Evolutionary conservation across 2,888 invertebrate species (phyloP), one percentile per base, ranked within the genome.

Genomic region (Aspidiotus destructor): DNA sequence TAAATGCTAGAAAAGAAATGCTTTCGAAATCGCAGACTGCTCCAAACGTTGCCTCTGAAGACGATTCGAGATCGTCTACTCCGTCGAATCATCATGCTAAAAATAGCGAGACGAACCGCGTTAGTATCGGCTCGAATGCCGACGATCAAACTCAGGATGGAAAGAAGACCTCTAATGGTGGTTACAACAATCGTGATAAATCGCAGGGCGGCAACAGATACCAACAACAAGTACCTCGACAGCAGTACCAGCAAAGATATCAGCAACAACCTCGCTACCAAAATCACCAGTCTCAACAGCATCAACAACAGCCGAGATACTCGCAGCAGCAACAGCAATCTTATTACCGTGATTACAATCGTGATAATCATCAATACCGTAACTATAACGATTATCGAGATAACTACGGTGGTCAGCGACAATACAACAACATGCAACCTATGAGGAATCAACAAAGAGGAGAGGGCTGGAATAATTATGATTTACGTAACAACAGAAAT

Each of bases 61-160:
- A 67, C 41, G 67, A 41, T n/a, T 67, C 67, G n/a, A 83, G 91
- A 68, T 88, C 90, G 65, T 87, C 86, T 69, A 90, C 91, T 1
- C 91, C 92, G 10, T 87, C 87, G 85, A 72, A 83, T 48, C 60
- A 68, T 10, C 69, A 70, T 60, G 67, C 67, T 13, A 67, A 67
- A 48, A 60, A 3, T 41, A 7, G 42, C 55, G 60, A 42, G 9
- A 52, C 57, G 7, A 16, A 42, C 13, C 65, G 65, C 40, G 2
- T 16, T n/a, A 41, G 44, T 11, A 53, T 28, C 17, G 53, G 17
- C 41, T 41, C 64, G 13, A 40, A n/a, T 40, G 60, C 40, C 15
- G 67, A 67, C 48, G 67, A 67, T 9, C 67, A 67, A 58, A 58
- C 10, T 13, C 57, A 67, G 1, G 8, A 8, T n/a, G 42, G 40